Evolutionary conservation across 2,113 vertebrate species (phyloP).

Genomic region (Mastomys coucha): DNA sequence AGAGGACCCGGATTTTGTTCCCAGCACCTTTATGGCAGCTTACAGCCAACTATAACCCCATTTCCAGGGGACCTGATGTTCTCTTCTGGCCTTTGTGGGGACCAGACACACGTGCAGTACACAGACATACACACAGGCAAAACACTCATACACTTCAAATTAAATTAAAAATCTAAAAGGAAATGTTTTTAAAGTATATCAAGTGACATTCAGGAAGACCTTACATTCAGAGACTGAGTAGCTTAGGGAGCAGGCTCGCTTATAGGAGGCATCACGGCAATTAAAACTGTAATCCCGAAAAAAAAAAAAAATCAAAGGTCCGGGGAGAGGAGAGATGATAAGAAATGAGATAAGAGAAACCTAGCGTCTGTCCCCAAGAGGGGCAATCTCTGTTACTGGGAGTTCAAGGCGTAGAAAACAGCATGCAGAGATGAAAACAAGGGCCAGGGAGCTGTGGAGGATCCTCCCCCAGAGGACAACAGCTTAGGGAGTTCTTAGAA

Average conservation of each 20-base stretch:
- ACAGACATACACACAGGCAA: neutral
- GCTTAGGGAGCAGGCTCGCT: conserved; percentile 23
- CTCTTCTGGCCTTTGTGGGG: neutral
- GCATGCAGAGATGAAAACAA: neutral
- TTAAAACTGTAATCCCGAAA: neutral
- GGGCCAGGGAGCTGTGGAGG: neutral
- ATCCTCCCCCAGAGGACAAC: neutral
- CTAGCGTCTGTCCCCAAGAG: neutral
- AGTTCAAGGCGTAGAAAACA: neutral
- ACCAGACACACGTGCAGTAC: neutral
- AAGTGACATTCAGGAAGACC: neutral
- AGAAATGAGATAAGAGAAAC: neutral
- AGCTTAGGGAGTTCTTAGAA: conserved; percentile 18
- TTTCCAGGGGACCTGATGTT: too few species aligned
- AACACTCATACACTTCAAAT: neutral
- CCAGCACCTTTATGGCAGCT: neutral
- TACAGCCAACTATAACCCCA: neutral
- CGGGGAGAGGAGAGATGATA: neutral
- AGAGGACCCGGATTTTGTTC: neutral
- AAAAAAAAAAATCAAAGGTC: neutral
- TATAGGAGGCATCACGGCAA: neutral
- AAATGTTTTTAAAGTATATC: neutral
- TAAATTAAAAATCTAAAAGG: neutral
- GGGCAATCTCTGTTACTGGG: neutral
- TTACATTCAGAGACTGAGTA: neutral